Evolutionary conservation across 2,797 vertebrate species (phyloP), one percentile per base, ranked within the genome.

Genomic region (Coluber constrictor): DNA sequence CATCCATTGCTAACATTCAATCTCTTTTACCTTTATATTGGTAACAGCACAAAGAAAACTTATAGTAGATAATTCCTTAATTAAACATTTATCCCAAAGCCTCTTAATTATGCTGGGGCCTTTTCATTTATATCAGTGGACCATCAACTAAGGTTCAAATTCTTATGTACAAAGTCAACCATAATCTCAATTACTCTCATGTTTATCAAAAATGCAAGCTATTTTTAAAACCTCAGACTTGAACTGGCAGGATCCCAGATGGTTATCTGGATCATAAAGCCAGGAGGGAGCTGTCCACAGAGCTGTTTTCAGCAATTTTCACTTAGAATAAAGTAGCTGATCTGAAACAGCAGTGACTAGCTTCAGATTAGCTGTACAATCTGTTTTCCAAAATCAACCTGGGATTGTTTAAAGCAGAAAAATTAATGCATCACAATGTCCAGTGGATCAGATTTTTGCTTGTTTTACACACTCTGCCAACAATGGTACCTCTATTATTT

Each of bases 81-180:
- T 90, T 92, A 55, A 55, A 25, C 2, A 54, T 20, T 20, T 90
- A 55, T 60, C 59, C 90, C 27, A 90, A 91, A 51, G 59, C 37
- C 54, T 86, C 47, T 56, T 90, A 90, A 91, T 87, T 92, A 92
- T 56, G 54, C 47, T 5, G 87, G 37, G 89, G 25, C 27, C 56
- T 94, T 95, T 94, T 57, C 86, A 6, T 1, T 57, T 59, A 60
- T 95, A 95, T 95, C 79, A 90, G 25, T 83, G 55, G 83, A 54
- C 55, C 94, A 89, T 66, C 79, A 79, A 94, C 47, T 20, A 0
- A 56, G 1, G 79, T 47, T 57, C 92, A 51, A 16, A 86, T 29
- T 1, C 25, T 92, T 29, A 20, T 1, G 0, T 86, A 56, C 60
- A 60, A 86, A 92, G 29, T 15, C 66, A 93, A 83, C 43, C 29